phyloP scores from a whole-genome alignment of 2,888 invertebrate genomes.

The Platycnemis pennipes region DNA sequence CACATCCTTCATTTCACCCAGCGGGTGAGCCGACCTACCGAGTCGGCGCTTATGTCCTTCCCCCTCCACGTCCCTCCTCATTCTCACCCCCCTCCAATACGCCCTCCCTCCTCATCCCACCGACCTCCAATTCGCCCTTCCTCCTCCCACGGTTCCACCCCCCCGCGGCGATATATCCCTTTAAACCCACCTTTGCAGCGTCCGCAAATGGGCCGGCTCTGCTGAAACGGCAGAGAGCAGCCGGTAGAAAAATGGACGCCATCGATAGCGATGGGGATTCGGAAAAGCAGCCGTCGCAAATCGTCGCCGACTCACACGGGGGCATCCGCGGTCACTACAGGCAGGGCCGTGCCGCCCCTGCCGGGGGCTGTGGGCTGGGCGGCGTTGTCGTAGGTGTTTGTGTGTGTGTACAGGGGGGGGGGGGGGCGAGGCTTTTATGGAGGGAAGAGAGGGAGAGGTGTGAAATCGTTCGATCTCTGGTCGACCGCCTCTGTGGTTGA shows the following conservation, averaged over 20 bases:
- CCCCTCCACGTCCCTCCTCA: not conserved
- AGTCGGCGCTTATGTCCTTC: not conserved
- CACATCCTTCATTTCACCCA: not conserved
- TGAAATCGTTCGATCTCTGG: not conserved
- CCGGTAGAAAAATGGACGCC: not conserved
- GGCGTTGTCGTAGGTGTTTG: not conserved
- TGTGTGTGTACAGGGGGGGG: not conserved
- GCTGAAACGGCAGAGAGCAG: not conserved
- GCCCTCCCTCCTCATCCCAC: not conserved
- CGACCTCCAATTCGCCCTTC: not conserved
- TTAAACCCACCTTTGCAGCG: not conserved
- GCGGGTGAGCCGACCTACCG: not conserved
- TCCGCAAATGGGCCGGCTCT: not conserved
- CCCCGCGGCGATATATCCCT: not conserved
- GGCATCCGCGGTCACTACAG: not conserved
- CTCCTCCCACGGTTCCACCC: not conserved
- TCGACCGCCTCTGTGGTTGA: not conserved
- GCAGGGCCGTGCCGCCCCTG: not conserved
- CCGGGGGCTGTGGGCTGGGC: not conserved
- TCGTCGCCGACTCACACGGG: not conserved
- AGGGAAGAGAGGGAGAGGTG: not conserved
- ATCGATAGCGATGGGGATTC: conserved; percentile 23
- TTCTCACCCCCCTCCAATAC: not conserved
- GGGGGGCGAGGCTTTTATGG: not conserved
- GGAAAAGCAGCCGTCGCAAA: conserved; percentile 23